Evolutionary conservation across 2,797 vertebrate genomes (phyloP), one percentile per base, ranked within the genome.

Genomic region (Pseudomugil gertrudae): DNA sequence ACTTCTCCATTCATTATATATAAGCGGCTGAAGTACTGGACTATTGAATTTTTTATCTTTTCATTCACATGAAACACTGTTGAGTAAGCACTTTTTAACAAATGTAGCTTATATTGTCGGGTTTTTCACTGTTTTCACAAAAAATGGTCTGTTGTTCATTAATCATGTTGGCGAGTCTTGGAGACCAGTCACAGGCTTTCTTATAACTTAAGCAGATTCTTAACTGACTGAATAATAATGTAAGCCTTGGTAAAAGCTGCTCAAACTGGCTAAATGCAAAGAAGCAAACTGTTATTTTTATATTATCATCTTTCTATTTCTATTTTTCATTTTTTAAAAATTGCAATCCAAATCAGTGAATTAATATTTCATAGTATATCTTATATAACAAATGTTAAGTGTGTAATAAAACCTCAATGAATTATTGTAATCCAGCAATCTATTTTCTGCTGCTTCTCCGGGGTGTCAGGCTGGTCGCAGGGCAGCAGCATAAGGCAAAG

Each of bases 81-180:
- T 62, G 80, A 83, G 63, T 83, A 80, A 79, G 78, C 83, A 75
- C 29, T 83, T 84, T 53, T 75, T 17, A 32, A 62, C 69, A 8
- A 73, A 67, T 62, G 70, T 55, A 51, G 59, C 51, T 63, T 40
- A 66, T 69, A 69, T 78, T 52, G 66, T 74, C 57, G 66, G 47
- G 66, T 64, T 72, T 78, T 33, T 26, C 21, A 15, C 45, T 51
- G n/a, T 63, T 51, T 40, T 58, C 30, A 72, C 43, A 51, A 55
- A 66, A 70, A 64, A 45, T 9, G 1, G 19, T 66, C 65, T 69
- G 62, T 40, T 59, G 24, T 74, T 76, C 57, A 70, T 65, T 66
- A 65, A 69, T 43, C 51, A 9, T 55, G 68, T 62, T 51, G 3
- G 19, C 26, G 45, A 66, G 47, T 72, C 36, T 29, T 35, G 8